Percentiles rank a stretch among this genome's conserved stretches.
Evolutionary conservation across 2,888 invertebrate genomes (phyloP).

Genomic region (Xylocampa areola): DNA sequence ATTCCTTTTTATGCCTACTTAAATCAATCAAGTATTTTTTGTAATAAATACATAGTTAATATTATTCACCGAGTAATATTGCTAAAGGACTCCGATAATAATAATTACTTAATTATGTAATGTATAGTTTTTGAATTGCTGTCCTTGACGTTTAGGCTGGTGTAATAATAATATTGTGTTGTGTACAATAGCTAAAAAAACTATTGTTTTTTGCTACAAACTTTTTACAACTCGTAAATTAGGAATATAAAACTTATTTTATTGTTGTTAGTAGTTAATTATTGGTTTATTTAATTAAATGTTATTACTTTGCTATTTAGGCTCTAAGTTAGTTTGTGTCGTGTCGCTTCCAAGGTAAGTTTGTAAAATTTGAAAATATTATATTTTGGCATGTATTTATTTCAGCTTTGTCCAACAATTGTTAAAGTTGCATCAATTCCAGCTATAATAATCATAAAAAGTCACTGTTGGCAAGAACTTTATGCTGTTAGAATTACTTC

Average conservation of each 20-base stretch:
- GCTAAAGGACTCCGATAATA: no score
- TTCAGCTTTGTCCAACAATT: not conserved
- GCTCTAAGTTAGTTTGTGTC: constrained; percentile 3
- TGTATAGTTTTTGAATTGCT: no score
- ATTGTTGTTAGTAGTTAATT: not conserved
- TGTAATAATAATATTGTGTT: no score
- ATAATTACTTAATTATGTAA: no score
- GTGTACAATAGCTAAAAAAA: no score
- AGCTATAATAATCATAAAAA: not conserved
- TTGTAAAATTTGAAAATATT: not conserved
- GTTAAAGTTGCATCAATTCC: not conserved
- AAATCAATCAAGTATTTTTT: no score
- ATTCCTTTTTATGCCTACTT: no score
- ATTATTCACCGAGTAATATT: no score
- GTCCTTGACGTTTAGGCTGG: no score
- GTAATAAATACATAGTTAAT: no score
- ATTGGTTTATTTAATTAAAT: not conserved
- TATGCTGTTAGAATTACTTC: not conserved
- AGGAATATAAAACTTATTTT: not conserved
- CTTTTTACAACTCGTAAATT: not conserved
- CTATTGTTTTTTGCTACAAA: no score
- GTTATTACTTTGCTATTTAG: not conserved
- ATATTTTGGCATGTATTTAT: constrained; percentile 8
- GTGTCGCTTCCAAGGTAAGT: constrained; percentile 26
- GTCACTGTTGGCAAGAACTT: not conserved